Evolutionary conservation across 1,140 invertebrate genomes (phyloP), one percentile per base, ranked within the genome.

Genomic region (Pseudachorutes palmiensis): DNA sequence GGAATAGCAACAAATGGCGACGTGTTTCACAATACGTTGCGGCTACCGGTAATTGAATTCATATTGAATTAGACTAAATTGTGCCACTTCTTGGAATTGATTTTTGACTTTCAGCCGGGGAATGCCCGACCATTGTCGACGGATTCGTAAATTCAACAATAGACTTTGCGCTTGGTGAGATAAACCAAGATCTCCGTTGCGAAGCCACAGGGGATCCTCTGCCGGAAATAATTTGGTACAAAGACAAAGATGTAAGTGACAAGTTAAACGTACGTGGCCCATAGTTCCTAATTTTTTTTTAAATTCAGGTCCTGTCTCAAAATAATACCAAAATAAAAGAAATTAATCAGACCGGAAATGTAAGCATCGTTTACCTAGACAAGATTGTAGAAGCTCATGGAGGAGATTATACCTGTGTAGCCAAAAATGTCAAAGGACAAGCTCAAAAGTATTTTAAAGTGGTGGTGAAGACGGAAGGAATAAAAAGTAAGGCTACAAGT

Each of bases 191-290:
- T 41, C 36, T 58, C 55, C 12, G 5, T 29, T 58, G 55, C 28
- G 55, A 58, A 58, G 55, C 55, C 12, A 5, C 5, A 9, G 55
- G 55, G n/a, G 55, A 58, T 5, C 55, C 55, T 9, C n/a, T 12
- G 5, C 55, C 55, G 22, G 24, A 29, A 5, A 22, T 58, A 5
- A 22, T 12, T 9, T 58, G 55, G 55, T 5, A 22, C n/a, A 58
- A 58, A 58, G 55, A 58, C 24, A 22, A 22, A 5, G n/a, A 58
- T 24, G 55, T 58, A 58, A 58, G 55, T 58, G n/a, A 22, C 24
- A 22, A 58, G 28, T n/a, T 22, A 58, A 5, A 5, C 36, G 19
- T 41, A 9, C 19, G 36, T 19, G 5, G 19, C 5, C 36, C 5
- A 41, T 19, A 5, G 5, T 9, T 9, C 36, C 5, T 9, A 5